phyloP scores from a whole-genome alignment of 2,888 invertebrate species.

The Philopedon plagiatum region DNA sequence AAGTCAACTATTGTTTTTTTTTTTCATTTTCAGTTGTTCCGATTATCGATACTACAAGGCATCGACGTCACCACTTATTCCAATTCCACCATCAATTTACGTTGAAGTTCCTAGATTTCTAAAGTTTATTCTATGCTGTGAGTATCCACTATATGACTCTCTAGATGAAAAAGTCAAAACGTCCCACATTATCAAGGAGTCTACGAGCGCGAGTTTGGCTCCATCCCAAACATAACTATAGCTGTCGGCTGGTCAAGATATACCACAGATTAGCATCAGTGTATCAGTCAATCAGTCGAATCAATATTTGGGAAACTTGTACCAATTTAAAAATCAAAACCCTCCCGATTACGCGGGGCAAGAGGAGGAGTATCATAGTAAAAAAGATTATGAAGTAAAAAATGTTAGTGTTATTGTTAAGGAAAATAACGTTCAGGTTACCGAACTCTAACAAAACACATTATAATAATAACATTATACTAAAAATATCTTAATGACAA shows the following conservation, averaged over 20 bases:
- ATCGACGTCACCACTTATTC: slow-evolving; percentile 90
- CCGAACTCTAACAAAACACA: background rate
- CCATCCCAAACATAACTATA: slow-evolving; percentile 82
- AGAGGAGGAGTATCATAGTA: slow-evolving; percentile 23
- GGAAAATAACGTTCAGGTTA: slow-evolving; percentile 10
- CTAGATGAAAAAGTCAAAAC: slow-evolving; percentile 76
- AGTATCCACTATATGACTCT: slow-evolving; percentile 89
- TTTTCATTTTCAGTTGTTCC: slow-evolving; percentile 75
- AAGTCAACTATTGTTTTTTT: too few species aligned
- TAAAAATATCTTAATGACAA: background rate
- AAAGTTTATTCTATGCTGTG: slow-evolving; percentile 89
- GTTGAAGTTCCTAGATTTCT: slow-evolving; percentile 87
- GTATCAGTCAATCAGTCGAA: slow-evolving; percentile 47
- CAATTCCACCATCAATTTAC: slow-evolving; percentile 89
- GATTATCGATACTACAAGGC: slow-evolving; percentile 91
- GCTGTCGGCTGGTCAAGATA: slow-evolving; percentile 66
- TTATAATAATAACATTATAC: background rate
- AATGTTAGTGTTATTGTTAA: slow-evolving; percentile 34
- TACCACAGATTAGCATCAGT: slow-evolving; percentile 57
- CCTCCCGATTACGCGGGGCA: slow-evolving; percentile 35
- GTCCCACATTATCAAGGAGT: slow-evolving; percentile 75
- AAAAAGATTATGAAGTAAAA: slow-evolving; percentile 28
- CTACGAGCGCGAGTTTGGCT: slow-evolving; percentile 79
- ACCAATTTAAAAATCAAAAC: slow-evolving; percentile 40
- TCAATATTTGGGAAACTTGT: slow-evolving; percentile 41